These are phyloP conservation scores for Parambassis ranga DNA, from an alignment of 2,797 vertebrate species.

Conservation along the genomic window DNA sequence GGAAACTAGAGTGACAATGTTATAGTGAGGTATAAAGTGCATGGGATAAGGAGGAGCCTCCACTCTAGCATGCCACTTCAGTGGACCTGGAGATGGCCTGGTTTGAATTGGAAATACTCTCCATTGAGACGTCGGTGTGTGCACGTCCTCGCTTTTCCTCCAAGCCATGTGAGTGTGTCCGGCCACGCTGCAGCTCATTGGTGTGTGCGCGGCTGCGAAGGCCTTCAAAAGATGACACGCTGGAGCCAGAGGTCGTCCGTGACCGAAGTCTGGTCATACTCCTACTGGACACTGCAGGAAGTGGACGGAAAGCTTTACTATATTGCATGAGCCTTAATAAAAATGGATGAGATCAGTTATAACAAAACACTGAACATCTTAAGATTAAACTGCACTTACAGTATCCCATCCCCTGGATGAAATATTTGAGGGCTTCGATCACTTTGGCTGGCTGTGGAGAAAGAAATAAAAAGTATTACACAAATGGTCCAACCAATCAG, in stretches of 20 bases:
- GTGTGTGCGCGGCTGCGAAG: conserved; percentile 82
- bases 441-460: conserved; percentile 88
- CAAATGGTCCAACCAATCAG: neutral
- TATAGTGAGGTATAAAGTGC: conserved; percentile 43
- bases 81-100: conserved; percentile 77
- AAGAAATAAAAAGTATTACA: conserved; percentile 3
- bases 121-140: conserved; percentile 80
- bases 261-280: conserved; percentile 92
- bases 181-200: conserved; percentile 56
- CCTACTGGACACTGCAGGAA: conserved; percentile 68
- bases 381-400: conserved; percentile 80
- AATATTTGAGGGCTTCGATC: conserved; percentile 95
- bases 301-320: neutral
- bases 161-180: conserved; percentile 63
- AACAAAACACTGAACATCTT: no score
- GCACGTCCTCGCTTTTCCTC: conserved; percentile 82
- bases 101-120: conserved; percentile 46
- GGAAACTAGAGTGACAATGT: neutral
- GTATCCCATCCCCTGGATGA: conserved; percentile 96
- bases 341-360: no score
- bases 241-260: conserved; percentile 87
- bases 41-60: neutral
- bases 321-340: neutral
- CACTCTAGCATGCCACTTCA: conserved; percentile 86
- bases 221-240: conserved; percentile 82